These are phyloP conservation scores for Noctua fimbriata DNA, from an alignment of 2,888 invertebrate species.

Conservation along the genomic window DNA sequence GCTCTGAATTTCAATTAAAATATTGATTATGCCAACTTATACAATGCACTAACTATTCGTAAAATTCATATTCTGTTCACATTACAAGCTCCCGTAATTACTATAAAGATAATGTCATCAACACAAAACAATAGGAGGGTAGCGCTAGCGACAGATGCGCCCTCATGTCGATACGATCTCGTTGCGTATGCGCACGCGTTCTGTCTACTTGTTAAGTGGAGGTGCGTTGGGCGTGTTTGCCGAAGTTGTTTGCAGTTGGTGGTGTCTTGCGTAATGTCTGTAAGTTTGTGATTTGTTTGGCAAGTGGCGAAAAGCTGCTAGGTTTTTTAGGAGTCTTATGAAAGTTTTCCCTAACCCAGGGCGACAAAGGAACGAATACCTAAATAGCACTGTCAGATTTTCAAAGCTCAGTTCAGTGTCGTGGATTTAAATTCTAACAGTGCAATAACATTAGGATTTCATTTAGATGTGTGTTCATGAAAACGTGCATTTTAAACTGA, in stretches of 20 bases:
- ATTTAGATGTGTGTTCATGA: no score
- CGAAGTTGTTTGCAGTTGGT: background rate
- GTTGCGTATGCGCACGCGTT: conserved; percentile 74
- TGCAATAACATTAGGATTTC: no score
- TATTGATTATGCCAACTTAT: no score
- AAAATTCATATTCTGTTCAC: conserved; percentile 32
- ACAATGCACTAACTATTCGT: no score
- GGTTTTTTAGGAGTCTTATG: no score
- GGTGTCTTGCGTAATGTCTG: background rate
- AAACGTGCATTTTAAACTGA: no score
- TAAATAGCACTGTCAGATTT: no score
- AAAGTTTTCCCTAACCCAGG: no score
- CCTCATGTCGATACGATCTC: conserved; percentile 66
- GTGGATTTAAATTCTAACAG: no score
- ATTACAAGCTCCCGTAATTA: conserved; percentile 52
- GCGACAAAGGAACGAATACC: no score
- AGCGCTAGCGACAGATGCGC: conserved; percentile 78
- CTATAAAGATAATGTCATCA: conserved; percentile 61
- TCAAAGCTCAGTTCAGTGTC: no score
- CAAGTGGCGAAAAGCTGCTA: background rate
- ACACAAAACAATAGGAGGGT: conserved; percentile 60
- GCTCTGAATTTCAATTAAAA: no score
- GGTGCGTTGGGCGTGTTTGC: conserved; percentile 21
- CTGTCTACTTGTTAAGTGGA: conserved; percentile 73
- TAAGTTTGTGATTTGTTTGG: background rate